These are phyloP conservation scores for Deroplatys truncata DNA, from an alignment of 2,888 invertebrate species.

Conservation along the genomic window DNA sequence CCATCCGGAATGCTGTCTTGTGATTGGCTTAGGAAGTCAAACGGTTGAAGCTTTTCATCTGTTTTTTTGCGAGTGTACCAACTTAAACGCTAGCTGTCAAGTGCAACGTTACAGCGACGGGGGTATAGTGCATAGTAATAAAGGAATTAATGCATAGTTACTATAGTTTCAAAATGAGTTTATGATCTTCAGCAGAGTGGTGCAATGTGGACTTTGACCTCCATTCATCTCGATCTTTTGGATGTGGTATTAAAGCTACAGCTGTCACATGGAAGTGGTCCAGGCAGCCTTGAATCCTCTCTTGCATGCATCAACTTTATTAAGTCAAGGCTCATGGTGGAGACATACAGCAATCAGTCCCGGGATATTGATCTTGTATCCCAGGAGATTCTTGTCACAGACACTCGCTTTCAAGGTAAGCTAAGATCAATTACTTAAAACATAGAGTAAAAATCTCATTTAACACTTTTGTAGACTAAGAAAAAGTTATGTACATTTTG, in stretches of 20 bases:
- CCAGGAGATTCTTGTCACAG: slow-evolving; percentile 78
- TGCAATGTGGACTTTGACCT: slow-evolving; percentile 69
- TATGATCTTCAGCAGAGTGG: neutral
- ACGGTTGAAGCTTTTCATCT: too few relatives aligned
- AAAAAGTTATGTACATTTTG: too few relatives aligned
- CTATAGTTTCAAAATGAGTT: neutral
- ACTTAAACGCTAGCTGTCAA: too few relatives aligned
- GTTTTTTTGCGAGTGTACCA: too few relatives aligned
- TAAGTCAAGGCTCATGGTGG: slow-evolving; percentile 79
- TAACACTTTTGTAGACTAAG: neutral
- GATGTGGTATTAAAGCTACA: slow-evolving; percentile 77
- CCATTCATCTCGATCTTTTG: slow-evolving; percentile 75
- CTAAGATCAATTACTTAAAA: slow-evolving; percentile 12
- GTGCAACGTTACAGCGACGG: too few relatives aligned
- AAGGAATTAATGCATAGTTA: too few relatives aligned
- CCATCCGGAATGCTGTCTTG: too few relatives aligned
- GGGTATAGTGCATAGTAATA: too few relatives aligned
- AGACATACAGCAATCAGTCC: slow-evolving; percentile 81
- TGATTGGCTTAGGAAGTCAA: too few relatives aligned
- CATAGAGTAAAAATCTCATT: neutral
- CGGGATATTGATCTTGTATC: slow-evolving; percentile 92
- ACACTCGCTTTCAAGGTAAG: slow-evolving; percentile 62
- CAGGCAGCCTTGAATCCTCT: slow-evolving; percentile 38
- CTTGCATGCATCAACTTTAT: slow-evolving; percentile 89
- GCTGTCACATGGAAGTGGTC: slow-evolving; percentile 51